Conservation (phyloP, 2,888 invertebrate species). For the Blera fallax region DNA sequence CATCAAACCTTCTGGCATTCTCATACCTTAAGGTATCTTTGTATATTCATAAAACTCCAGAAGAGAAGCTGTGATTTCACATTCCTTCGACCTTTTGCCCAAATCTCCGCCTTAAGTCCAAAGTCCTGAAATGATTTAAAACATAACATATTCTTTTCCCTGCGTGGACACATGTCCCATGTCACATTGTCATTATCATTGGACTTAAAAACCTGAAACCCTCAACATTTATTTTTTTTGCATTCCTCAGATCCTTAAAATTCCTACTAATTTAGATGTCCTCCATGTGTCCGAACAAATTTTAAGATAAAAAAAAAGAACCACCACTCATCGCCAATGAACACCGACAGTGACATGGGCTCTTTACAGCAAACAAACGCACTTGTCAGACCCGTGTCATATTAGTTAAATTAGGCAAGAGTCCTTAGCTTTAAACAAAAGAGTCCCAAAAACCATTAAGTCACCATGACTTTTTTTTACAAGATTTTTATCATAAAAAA, state of each 20-base stretch:
- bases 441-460: conserved; percentile 42
- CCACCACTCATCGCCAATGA: conserved; percentile 30
- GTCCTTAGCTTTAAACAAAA: conserved; percentile 44
- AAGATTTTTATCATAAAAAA: conserved; percentile 10
- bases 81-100: not conserved
- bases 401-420: conserved; percentile 52
- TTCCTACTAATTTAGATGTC: conserved; percentile 36
- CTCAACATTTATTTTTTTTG: not conserved
- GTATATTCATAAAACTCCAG: not conserved
- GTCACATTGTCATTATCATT: conserved; percentile 32
- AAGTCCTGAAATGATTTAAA: not conserved
- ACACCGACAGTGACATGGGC: conserved; percentile 45
- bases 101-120: not conserved
- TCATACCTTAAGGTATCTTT: too few species aligned
- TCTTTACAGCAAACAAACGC: conserved; percentile 28
- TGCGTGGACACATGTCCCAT: not conserved
- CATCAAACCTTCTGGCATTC: too few species aligned
- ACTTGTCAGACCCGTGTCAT: conserved; percentile 59
- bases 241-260: not conserved
- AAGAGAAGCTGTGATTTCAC: not conserved
- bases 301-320: not conserved
- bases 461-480: not conserved
- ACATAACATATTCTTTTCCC: not conserved
- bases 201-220: not conserved
- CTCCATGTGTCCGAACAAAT: conserved; percentile 21